Evolutionary conservation across 2,797 vertebrate species (phyloP), one percentile per base, ranked within the genome.

Genomic region (Mormyrops boulengeri): DNA sequence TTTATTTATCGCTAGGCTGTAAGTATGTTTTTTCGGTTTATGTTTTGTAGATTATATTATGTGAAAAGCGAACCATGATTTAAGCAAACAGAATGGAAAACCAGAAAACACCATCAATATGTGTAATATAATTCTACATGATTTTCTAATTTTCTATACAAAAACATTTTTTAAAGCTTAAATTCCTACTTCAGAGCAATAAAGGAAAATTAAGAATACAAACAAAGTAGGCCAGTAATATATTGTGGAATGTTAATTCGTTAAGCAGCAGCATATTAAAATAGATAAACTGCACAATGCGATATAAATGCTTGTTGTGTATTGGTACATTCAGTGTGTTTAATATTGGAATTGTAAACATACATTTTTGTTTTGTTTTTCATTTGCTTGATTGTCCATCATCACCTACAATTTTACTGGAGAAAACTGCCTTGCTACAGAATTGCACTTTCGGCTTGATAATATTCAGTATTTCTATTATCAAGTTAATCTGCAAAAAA

Each of bases 101-200:
- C 53, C 85, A 57, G 52, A 87, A 87, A 57, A 87, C 85, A 87
- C 85, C 52, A 55, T 57, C 30, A 60, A 19, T 87, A 93, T 91
- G 88, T 96, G 95, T 96, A 95, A 93, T 92, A 95, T 94, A 95
- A 91, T 90, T 97, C 95, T 96, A 96, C 92, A 95, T 93, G 88
- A 94, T 89, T 94, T 90, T 95, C 94, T 96, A 94, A 94, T 95
- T 96, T 96, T 96, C 87, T 96, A 94, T 94, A 92, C 92, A 94
- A 95, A 94, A 88, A 92, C 93, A 93, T 94, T 95, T 93, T 94
- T 95, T 95, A 95, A 92, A 94, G 88, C 93, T 92, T 92, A 93
- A 90, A 88, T 89, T 95, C 95, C 94, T 95, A 92, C 90, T 85
- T 94, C 94, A 94, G 93, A 91, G 91, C 87, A 94, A 93, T 89